Evolutionary conservation across 2,888 invertebrate genomes (phyloP), one percentile per base, ranked within the genome.

Genomic region (Atherix ibis): DNA sequence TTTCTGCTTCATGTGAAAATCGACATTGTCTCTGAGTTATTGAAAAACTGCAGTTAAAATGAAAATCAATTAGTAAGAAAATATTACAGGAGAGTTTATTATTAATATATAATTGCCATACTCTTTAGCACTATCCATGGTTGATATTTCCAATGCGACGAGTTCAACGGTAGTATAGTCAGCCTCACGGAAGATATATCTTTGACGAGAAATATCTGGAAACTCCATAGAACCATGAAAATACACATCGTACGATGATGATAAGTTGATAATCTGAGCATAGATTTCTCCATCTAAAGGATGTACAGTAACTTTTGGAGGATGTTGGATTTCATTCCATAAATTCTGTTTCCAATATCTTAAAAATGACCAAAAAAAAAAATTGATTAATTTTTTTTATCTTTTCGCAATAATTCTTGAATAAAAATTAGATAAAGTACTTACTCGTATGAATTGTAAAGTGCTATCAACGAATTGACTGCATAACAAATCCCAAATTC

Each of bases 241-340:
- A 51, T 67, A 67, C 48, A 78, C 78, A 49, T 69, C 64, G 47
- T 75, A 78, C 8, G 71, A 65, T 1, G 71, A 68, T 0, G 76
- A 72, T 46, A 79, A 62, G 46, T 78, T 76, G 36, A 76, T 70
- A n/a, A 78, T 64, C 55, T 77, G 76, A 1, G 74, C 73, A 51
- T 77, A 78, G n/a, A 78, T 73, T 57, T 79, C 78, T 0, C 80
- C 79, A 47, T 79, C 77, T 6, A 79, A 49, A 0, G 78, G 77
- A 57, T 76, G 77, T 1, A 79, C 71, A 24, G 63, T 67, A 27
- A 73, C 61, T 0, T 60, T 70, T 4, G 58, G 53, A 35, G 64
- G 64, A 27, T 56, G 50, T 5, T 54, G 45, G 13, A 60, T 44
- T 2, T 70, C 42, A 34, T 66, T 64, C 75, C 74, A 73, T 39